Conservation (phyloP, 2,797 vertebrate genomes). For the Triplophysa yarkandensis region DNA sequence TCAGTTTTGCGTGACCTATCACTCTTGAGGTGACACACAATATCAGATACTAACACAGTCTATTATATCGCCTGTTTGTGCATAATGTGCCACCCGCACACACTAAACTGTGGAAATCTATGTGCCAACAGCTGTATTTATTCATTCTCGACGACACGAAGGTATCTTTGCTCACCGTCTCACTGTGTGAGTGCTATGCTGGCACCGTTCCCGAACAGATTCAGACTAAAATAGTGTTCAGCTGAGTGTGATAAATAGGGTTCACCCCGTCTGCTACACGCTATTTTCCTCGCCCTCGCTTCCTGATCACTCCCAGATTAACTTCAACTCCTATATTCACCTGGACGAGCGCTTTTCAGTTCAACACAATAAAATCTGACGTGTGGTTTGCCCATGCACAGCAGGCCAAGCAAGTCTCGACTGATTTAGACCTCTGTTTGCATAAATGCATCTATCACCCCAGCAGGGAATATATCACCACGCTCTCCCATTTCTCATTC, state of each 20-base stretch:
- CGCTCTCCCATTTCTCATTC: constrained; percentile 30
- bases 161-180: constrained; percentile 71
- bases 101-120: constrained; percentile 72
- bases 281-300: constrained; percentile 29
- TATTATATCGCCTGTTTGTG: constrained; percentile 68
- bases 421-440: constrained; percentile 61
- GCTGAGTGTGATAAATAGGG: constrained; percentile 72
- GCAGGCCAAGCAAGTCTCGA: constrained; percentile 54
- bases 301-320: constrained; percentile 49
- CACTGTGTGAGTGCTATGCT: constrained; percentile 73
- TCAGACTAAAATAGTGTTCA: constrained; percentile 62
- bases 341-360: constrained; percentile 56
- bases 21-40: too few species aligned
- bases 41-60: constrained; percentile 59
- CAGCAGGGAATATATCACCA: constrained; percentile 19
- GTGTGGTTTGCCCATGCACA: constrained; percentile 50
- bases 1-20: too few species aligned
- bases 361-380: constrained; percentile 58
- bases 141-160: constrained; percentile 72
- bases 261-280: constrained; percentile 53
- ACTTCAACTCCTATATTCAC: constrained; percentile 61
- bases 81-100: constrained; percentile 66
- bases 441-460: constrained; percentile 53
- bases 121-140: constrained; percentile 76
- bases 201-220: constrained; percentile 70